Percentiles rank a stretch among this genome's conserved stretches.
Evolutionary conservation across 1,140 invertebrate genomes (phyloP).

Genomic region (Tetranychus urticae): DNA sequence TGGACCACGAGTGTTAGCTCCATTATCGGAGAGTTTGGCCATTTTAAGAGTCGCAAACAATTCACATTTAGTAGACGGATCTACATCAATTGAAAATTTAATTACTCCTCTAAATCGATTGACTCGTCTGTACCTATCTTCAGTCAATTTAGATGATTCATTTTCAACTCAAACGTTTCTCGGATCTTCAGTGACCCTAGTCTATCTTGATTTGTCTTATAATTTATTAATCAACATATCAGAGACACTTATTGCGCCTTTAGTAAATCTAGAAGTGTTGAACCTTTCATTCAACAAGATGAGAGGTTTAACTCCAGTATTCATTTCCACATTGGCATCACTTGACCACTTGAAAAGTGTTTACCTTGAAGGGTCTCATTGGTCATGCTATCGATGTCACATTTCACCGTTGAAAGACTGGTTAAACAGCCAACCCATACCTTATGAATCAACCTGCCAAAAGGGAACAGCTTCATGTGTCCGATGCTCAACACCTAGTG

Average conservation of each 20-base stretch:
- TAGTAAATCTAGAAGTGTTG: slow-evolving; percentile 11
- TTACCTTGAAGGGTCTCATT: slow-evolving; percentile 32
- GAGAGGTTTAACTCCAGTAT: neutral
- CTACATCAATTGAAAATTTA: neutral
- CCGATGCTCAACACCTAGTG: slow-evolving; percentile 10
- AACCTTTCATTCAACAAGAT: slow-evolving; percentile 6
- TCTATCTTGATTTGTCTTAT: slow-evolving; percentile 14
- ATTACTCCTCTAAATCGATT: neutral
- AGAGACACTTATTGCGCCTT: slow-evolving; percentile 27
- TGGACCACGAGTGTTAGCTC: slow-evolving; percentile 31
- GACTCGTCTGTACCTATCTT: neutral
- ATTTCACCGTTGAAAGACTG: slow-evolving; percentile 17
- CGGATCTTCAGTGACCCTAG: slow-evolving; percentile 3
- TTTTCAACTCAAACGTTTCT: neutral
- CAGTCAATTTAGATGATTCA: neutral
- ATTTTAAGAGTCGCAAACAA: slow-evolving; percentile 28
- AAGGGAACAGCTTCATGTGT: slow-evolving; percentile 20
- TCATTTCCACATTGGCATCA: neutral
- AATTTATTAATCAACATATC: slow-evolving; percentile 29
- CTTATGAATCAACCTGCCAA: slow-evolving; percentile 11
- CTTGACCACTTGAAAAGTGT: slow-evolving; percentile 4
- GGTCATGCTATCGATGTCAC: slow-evolving; percentile 37
- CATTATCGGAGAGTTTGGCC: slow-evolving; percentile 31
- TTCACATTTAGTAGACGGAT: neutral
- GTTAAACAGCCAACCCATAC: slow-evolving; percentile 12